These are phyloP conservation scores for Idaea aversata DNA, from an alignment of 2,888 invertebrate genomes.

Conservation along the genomic window DNA sequence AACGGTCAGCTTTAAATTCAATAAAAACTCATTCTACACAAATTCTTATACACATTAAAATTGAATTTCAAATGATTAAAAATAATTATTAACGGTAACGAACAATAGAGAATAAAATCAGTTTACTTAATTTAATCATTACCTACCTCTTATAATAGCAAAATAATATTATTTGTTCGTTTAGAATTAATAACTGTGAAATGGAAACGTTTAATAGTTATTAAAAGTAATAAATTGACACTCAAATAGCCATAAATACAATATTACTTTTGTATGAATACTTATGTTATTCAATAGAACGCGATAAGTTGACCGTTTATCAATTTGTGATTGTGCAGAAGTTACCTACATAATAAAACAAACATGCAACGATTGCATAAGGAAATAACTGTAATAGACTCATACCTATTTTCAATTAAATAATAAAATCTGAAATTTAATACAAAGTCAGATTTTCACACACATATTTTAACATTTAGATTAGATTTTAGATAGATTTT, in stretches of 20 bases:
- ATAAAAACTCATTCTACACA: too few relatives aligned
- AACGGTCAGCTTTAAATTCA: too few relatives aligned
- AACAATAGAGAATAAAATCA: neutral
- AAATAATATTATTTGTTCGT: slow-evolving; percentile 1
- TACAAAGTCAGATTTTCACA: too few relatives aligned
- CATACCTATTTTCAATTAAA: neutral
- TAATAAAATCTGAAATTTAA: neutral
- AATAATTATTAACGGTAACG: neutral
- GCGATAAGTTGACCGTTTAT: slow-evolving; percentile 6
- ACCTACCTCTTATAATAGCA: slow-evolving; percentile 4
- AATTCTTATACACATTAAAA: too few relatives aligned
- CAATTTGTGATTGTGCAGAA: neutral
- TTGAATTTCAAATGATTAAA: neutral
- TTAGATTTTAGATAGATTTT: too few relatives aligned
- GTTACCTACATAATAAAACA: neutral
- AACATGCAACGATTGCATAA: neutral
- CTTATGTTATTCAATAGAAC: slow-evolving; percentile 40
- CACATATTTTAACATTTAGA: too few relatives aligned
- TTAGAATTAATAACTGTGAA: slow-evolving; percentile 46
- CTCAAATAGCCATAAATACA: slow-evolving; percentile 17
- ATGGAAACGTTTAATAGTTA: slow-evolving; percentile 47
- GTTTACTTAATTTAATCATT: slow-evolving; percentile 6
- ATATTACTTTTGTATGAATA: slow-evolving; percentile 15
- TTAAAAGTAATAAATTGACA: slow-evolving; percentile 39
- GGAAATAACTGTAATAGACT: neutral